phyloP scores from a whole-genome alignment of 2,888 invertebrate genomes.

The Drosophila meridionalis region DNA sequence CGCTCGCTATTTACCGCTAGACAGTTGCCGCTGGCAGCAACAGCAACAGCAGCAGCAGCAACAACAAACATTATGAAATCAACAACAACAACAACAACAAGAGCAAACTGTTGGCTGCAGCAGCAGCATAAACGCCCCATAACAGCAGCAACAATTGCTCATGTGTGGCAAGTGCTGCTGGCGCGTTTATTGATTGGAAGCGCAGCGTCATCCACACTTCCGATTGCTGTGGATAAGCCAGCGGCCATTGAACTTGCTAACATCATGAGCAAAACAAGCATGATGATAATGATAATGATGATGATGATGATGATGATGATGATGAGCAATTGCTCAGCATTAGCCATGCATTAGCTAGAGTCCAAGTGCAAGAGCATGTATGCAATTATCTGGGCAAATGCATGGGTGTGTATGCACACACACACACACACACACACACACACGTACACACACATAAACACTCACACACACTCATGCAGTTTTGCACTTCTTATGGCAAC shows the following conservation, averaged over 20 bases:
- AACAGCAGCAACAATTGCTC: conserved; percentile 49
- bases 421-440: not conserved
- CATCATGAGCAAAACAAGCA: conserved; percentile 16
- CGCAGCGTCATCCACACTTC: conserved; percentile 64
- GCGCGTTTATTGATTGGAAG: conserved; percentile 65
- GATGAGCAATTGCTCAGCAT: conserved; percentile 39
- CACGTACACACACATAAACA: not conserved
- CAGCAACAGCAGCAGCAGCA: conserved; percentile 27
- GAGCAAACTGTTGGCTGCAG: conserved; percentile 10
- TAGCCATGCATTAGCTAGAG: conserved; percentile 48
- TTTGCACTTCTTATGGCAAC: conserved; percentile 15
- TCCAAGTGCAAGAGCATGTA: conserved; percentile 48
- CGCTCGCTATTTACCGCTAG: conserved; percentile 69
- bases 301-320: conserved; percentile 20
- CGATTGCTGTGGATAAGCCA: conserved; percentile 52
- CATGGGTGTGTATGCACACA: not conserved
- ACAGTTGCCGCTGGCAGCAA: conserved; percentile 44
- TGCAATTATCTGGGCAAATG: conserved; percentile 41
- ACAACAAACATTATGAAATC: conserved; percentile 54
- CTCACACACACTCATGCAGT: not conserved
- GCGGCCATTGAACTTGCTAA: conserved; percentile 45
- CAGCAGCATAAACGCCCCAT: conserved; percentile 33
- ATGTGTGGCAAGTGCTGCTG: conserved; percentile 43
- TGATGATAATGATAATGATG: conserved; percentile 23
- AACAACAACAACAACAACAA: conserved; percentile 31